Percentiles rank a stretch among this genome's conserved stretches.
These are phyloP conservation scores for Gambelia wislizenii DNA, from an alignment of 2,797 vertebrate species.

Conservation along the genomic window DNA sequence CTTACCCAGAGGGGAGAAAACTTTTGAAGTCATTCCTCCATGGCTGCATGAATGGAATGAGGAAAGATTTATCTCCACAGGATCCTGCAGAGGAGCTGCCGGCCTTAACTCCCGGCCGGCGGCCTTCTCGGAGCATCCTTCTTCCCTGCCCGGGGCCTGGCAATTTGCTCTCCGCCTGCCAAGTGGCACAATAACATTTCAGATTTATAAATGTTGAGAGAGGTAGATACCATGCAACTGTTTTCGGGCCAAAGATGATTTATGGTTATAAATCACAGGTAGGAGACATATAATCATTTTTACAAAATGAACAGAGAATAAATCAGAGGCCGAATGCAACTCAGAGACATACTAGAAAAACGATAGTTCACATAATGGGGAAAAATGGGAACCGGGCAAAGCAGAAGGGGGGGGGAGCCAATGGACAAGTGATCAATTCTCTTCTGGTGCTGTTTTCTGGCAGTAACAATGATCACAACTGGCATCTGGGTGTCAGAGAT, in stretches of 20 bases:
- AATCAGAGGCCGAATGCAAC: conserved; percentile 23
- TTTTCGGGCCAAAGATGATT: conserved; percentile 43
- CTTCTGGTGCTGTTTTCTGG: neutral
- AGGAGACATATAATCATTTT: conserved; percentile 63
- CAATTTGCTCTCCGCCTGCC: conserved; percentile 17
- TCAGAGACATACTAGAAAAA: neutral
- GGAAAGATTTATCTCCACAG: no score
- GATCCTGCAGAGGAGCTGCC: no score
- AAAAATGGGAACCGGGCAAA: conserved; percentile 12
- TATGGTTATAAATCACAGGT: conserved; percentile 38
- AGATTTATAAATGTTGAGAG: conserved; percentile 31
- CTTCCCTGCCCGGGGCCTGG: rapidly evolving
- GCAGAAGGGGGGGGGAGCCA: neutral
- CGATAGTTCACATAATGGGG: conserved; percentile 13
- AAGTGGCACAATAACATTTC: neutral
- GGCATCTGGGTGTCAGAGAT: rapidly evolving
- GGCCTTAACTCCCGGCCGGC: no score
- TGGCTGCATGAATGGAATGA: no score
- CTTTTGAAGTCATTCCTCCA: no score
- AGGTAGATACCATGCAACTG: neutral
- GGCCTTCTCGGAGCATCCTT: no score
- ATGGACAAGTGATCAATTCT: rapidly evolving
- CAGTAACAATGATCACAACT: rapidly evolving
- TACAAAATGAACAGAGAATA: conserved; percentile 37
- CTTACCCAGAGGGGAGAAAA: no score